Evolutionary conservation across 2,797 vertebrate species (phyloP).

Genomic region (Tachyglossus aculeatus): DNA sequence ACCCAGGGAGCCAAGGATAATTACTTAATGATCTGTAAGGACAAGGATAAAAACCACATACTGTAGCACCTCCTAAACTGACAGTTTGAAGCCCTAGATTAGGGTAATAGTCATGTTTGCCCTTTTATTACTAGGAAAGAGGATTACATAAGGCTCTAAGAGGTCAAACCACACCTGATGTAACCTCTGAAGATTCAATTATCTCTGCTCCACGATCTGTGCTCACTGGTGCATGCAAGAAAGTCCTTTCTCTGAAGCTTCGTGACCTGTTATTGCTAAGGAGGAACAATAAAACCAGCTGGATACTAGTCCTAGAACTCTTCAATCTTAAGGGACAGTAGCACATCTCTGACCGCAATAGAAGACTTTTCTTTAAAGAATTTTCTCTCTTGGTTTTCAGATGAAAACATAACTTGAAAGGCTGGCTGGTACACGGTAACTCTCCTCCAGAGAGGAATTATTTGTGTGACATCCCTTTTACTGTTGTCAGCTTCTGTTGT

Average conservation of each 20-base stretch:
- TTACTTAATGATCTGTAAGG: too few relatives aligned
- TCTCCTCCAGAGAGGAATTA: conserved; percentile 29
- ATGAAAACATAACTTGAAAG: conserved; percentile 21
- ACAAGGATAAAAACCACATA: too few relatives aligned
- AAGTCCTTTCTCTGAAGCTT: background rate
- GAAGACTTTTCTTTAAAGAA: conserved; percentile 38
- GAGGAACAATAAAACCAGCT: conserved; percentile 10
- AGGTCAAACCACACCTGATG: too few relatives aligned
- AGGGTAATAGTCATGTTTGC: too few relatives aligned
- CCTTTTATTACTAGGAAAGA: too few relatives aligned
- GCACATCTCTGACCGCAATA: conserved; percentile 19
- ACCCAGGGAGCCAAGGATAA: too few relatives aligned
- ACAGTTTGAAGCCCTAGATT: too few relatives aligned
- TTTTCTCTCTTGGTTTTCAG: conserved; percentile 27
- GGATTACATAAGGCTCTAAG: too few relatives aligned
- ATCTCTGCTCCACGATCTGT: too few relatives aligned
- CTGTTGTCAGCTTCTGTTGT: conserved; percentile 52
- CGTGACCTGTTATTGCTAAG: conserved; percentile 15
- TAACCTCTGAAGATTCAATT: too few relatives aligned
- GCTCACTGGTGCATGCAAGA: conserved; percentile 2
- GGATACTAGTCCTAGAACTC: conserved; percentile 13
- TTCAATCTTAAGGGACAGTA: conserved; percentile 25
- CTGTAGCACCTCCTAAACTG: too few relatives aligned
- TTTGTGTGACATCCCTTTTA: conserved; percentile 59
- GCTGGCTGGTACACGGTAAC: background rate